A percentile compares a stretch with the other conserved stretches of the same genome.
Evolutionary conservation across 2,888 invertebrate genomes (phyloP).

Genomic region (Nudaria mundana): DNA sequence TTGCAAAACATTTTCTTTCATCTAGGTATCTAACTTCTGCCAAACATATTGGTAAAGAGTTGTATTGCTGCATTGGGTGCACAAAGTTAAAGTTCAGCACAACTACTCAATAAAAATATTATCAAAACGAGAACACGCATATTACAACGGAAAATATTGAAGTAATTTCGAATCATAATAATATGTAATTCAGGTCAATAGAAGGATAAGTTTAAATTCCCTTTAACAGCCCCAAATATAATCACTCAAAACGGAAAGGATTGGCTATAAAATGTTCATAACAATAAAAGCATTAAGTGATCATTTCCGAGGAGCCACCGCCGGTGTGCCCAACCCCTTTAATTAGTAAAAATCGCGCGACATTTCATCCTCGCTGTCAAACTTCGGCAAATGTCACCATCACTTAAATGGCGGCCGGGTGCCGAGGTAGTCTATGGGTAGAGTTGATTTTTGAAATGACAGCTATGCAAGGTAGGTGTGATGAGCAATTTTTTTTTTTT

Average conservation of each 20-base stretch:
- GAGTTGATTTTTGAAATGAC: conserved; percentile 75
- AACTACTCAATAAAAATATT: no score
- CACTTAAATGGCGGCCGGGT: conserved; percentile 58
- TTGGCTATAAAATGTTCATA: conserved; percentile 16
- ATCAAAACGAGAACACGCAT: no score
- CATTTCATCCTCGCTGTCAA: conserved; percentile 76
- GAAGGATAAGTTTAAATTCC: not conserved
- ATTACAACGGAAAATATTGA: not conserved
- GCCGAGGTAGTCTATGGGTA: conserved; percentile 47
- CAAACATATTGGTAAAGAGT: no score
- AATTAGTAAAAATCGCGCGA: conserved; percentile 77
- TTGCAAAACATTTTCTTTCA: no score
- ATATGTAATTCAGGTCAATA: not conserved
- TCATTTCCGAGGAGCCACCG: conserved; percentile 16
- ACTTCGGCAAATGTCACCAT: conserved; percentile 62
- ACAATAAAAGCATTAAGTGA: conserved; percentile 22
- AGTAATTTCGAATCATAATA: not conserved
- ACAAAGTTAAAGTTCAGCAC: no score
- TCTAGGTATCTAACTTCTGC: no score
- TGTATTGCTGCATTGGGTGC: no score
- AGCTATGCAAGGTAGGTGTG: conserved; percentile 59
- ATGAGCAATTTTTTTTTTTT: conserved; percentile 25
- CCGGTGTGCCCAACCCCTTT: conserved; percentile 44
- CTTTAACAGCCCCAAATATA: not conserved
- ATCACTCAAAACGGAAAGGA: conserved; percentile 10